Base-by-base conservation (phyloP, 2,797 vertebrate species). In the Melanotaenia maccullochi region DNA sequence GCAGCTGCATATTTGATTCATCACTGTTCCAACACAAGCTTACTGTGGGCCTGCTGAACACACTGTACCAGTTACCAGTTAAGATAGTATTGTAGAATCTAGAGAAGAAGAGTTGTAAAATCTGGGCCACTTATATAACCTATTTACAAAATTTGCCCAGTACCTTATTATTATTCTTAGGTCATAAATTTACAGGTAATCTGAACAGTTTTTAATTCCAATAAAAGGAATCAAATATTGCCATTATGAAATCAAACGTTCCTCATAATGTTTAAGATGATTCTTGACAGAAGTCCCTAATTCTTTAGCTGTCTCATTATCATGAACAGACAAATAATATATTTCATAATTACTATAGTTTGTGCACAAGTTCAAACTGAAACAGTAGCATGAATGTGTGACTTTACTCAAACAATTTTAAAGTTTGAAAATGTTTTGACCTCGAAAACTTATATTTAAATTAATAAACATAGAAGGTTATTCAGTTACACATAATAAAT, bases 1-100 rank as follows among this genome's bases (percentile, higher is more conserved):
- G 77, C 28, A 16, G 22, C 57, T 64, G 7, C 24, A n/a, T 42
- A 55, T 71, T 73, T 57, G 59, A 64, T 68, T 73, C 30, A 65
- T 73, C 33, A 64, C 47, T 57, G 33, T 51, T 70, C 1, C 36
- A 22, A 61, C 25, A 51, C 3, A 42, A 16, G 57, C n/a, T 63
- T 36, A 58, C 57, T 63, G 47, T 22, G 13, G 20, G 57, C 2
- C 30, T 55, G 24, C 33, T 20, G 14, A 30, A 42, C 8, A 49
- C 2, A 40, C 8, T 25, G 47, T 3, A 44, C 12, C 11, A 1
- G 14, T 16, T 55, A 32, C 66, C 32, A 55, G 35, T 30, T 52
- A n/a, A 18, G 5, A 4, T 14, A 20, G 12, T 24, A 59, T 22
- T 18, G 28, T 16, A 54, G n/a, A 36, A 47, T 63, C 3, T 28